Evolutionary conservation across 2,888 invertebrate species (phyloP).

Genomic region (Amphipyra tragopoginis): DNA sequence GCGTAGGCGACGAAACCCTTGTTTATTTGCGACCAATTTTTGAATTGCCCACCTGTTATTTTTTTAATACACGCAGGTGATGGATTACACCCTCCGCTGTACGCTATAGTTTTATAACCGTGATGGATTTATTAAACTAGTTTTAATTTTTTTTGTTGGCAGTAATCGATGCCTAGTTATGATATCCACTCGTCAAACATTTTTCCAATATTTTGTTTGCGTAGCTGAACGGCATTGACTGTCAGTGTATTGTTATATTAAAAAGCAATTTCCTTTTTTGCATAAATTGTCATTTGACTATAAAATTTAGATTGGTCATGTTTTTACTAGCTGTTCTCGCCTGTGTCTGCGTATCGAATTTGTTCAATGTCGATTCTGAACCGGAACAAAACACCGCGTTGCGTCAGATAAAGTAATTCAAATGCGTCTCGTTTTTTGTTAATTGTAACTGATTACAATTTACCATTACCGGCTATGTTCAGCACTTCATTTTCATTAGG

Average conservation of each 20-base stretch:
- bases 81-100: conserved; percentile 52
- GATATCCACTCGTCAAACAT: conserved; percentile 27
- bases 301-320: conserved; percentile 69
- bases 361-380: conserved; percentile 71
- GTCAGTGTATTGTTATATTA: conserved; percentile 43
- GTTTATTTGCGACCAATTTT: conserved; percentile 34
- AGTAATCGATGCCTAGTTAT: conserved; percentile 35
- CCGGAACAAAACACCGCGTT: conserved; percentile 71
- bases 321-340: conserved; percentile 67
- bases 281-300: conserved; percentile 64
- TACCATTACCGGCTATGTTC: conserved; percentile 34
- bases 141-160: conserved; percentile 20
- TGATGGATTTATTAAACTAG: conserved; percentile 44
- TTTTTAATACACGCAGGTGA: conserved; percentile 51
- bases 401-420: conserved; percentile 64
- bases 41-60: conserved; percentile 32
- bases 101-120: conserved; percentile 25
- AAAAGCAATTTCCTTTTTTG: conserved; percentile 61
- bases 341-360: conserved; percentile 70
- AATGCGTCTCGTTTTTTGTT: conserved; percentile 46
- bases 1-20: conserved; percentile 64
- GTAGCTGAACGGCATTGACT: conserved; percentile 26
- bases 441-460: conserved; percentile 44
- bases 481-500: conserved; percentile 33
- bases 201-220: conserved; percentile 32